Percentiles rank a stretch among this genome's conserved stretches.
Evolutionary conservation across 2,113 vertebrate species (phyloP).

Genomic region (Anguilla japonica): DNA sequence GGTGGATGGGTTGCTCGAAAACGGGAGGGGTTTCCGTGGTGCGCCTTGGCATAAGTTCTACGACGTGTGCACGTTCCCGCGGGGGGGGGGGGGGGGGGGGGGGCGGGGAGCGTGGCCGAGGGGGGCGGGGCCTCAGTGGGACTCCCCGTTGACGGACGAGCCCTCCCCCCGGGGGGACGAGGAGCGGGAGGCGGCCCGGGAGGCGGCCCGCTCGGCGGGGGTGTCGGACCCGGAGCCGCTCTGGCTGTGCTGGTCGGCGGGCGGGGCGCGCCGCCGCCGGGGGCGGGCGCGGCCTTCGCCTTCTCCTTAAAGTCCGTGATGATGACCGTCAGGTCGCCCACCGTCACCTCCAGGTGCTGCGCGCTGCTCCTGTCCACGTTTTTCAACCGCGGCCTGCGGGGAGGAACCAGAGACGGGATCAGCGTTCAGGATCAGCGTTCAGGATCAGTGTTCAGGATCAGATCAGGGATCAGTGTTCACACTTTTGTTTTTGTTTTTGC

Average conservation of each 20-base stretch:
- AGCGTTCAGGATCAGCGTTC: too few species aligned
- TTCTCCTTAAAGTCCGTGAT: conserved; percentile 99
- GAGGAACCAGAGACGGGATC: background rate
- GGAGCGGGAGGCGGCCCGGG: conserved; percentile 87
- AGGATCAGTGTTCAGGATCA: too few species aligned
- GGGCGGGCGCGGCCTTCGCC: conserved; percentile 86
- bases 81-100: conserved; percentile 35
- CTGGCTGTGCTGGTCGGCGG: conserved; percentile 91
- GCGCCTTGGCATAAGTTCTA: background rate
- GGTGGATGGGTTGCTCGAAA: background rate
- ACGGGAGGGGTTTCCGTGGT: background rate
- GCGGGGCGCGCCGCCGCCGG: conserved; percentile 71
- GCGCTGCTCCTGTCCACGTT: conserved; percentile 98
- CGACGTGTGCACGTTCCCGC: conserved; percentile 56
- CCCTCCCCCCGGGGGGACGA: conserved; percentile 92
- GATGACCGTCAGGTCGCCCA: conserved; percentile 98
- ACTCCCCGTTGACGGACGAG: conserved; percentile 90
- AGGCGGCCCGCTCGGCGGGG: conserved; percentile 88
- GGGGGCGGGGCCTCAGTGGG: conserved; percentile 74
- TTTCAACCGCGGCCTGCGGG: conserved; percentile 94
- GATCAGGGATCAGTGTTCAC: too few species aligned
- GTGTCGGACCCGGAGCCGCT: conserved; percentile 92
- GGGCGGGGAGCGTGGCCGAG: conserved; percentile 22
- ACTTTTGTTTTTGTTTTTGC: too few species aligned
- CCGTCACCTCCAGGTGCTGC: conserved; percentile 98